These are phyloP conservation scores for Drosophila acutilabella DNA, from an alignment of 2,888 invertebrate genomes.

Conservation along the genomic window DNA sequence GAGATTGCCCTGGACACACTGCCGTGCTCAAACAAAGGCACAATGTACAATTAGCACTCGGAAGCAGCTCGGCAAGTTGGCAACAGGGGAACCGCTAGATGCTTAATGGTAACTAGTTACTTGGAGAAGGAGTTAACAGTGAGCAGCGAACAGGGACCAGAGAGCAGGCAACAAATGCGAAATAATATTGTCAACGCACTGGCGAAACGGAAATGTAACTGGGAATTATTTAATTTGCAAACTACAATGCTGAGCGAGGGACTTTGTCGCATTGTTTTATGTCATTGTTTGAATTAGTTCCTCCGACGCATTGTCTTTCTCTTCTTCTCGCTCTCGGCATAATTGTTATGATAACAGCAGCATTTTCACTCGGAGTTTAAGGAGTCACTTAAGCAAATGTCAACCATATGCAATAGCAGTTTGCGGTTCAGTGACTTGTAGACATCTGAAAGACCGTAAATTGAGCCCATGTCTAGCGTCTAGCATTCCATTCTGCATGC, in stretches of 20 bases:
- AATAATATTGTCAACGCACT: slow-evolving; percentile 76
- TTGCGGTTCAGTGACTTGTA: slow-evolving; percentile 43
- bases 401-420: slow-evolving; percentile 49
- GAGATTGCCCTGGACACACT: slow-evolving; percentile 69
- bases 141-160: slow-evolving; percentile 11
- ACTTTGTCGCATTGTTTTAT: slow-evolving; percentile 60
- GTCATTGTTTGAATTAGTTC: slow-evolving; percentile 70
- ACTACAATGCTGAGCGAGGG: slow-evolving; percentile 60
- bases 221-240: slow-evolving; percentile 82
- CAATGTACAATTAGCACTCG: slow-evolving; percentile 72
- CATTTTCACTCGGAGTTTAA: slow-evolving; percentile 30
- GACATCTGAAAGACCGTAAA: slow-evolving; percentile 71
- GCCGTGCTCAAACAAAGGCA: slow-evolving; percentile 49
- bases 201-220: slow-evolving; percentile 79
- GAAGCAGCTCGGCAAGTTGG: slow-evolving; percentile 52
- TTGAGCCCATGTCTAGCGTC: slow-evolving; percentile 50
- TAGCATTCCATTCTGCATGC: slow-evolving; percentile 8
- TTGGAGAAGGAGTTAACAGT: slow-evolving; percentile 19
- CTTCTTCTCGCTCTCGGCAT: slow-evolving; percentile 28
- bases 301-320: slow-evolving; percentile 40
- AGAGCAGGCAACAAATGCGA: slow-evolving; percentile 49
- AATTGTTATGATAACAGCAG: slow-evolving; percentile 77
- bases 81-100: slow-evolving; percentile 23
- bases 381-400: slow-evolving; percentile 72
- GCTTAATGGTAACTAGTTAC: slow-evolving; percentile 33